Conservation (phyloP, 1,140 invertebrate species). For the Anastrepha obliqua region DNA sequence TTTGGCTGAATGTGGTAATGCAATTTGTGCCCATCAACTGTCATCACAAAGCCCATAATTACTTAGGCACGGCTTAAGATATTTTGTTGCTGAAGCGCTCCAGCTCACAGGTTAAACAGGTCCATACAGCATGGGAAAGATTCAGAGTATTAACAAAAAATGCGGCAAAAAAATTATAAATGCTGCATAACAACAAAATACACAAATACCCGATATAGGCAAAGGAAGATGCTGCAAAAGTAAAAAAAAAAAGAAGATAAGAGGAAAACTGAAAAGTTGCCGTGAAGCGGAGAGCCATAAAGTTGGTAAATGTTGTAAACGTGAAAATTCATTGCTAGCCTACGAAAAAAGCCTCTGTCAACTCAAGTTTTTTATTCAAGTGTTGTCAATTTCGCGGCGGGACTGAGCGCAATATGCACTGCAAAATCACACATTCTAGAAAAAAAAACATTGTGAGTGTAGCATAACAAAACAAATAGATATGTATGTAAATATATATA, state of each 20-base stretch:
- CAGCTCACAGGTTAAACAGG: constrained; percentile 38
- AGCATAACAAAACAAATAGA: neutral
- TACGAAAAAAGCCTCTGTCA: neutral
- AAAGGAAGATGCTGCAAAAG: neutral
- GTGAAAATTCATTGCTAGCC: neutral
- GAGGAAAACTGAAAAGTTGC: neutral
- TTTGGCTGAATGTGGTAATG: neutral
- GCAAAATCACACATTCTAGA: neutral
- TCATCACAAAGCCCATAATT: constrained; percentile 38
- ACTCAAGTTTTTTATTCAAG: neutral
- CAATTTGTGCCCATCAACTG: constrained; percentile 37
- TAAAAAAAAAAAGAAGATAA: no score
- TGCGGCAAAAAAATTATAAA: constrained; percentile 2
- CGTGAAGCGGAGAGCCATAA: neutral
- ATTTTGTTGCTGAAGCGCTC: neutral
- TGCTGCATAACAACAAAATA: neutral
- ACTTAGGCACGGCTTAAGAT: constrained; percentile 24
- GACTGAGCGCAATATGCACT: neutral
- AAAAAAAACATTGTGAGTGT: neutral
- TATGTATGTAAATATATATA: no score
- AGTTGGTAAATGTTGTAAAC: neutral
- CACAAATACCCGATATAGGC: neutral
- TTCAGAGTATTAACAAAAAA: neutral
- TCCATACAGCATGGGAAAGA: neutral
- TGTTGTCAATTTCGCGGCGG: constrained; percentile 3